Evolutionary conservation across 2,888 invertebrate species (phyloP), one percentile per base, ranked within the genome.

Genomic region (Lepidochitona cinerea): DNA sequence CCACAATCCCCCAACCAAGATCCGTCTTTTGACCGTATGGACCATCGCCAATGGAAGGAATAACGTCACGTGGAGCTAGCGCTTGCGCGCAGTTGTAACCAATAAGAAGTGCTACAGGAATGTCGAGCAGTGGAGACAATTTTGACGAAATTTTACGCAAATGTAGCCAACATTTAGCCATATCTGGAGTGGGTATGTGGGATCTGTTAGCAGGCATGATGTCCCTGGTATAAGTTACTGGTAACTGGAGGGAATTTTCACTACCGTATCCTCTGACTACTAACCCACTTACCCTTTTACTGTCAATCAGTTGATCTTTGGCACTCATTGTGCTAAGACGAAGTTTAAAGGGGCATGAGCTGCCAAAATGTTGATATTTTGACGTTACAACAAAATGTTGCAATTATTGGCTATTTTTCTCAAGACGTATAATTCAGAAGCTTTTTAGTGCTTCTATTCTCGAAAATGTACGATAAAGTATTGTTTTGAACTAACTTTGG

Each of bases 11-110:
- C 79, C 78, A 81, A 12, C 78, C 77, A 0, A 81, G 53, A 0
- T 26, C 0, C n/a, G 81, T 81, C 7, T 26, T 54, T n/a, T n/a
- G n/a, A n/a, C n/a, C n/a, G n/a, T n/a, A n/a, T n/a, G n/a, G n/a
- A n/a, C n/a, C n/a, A n/a, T n/a, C n/a, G n/a, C n/a, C n/a, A n/a
- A n/a, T n/a, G n/a, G n/a, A n/a, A n/a, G n/a, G n/a, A n/a, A n/a
- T n/a, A n/a, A n/a, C n/a, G n/a, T n/a, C n/a, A n/a, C n/a, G n/a
- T n/a, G 6, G 83, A 6, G 70, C 37, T 12, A 81, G 54, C 12
- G 81, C 83, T 23, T 66, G 37, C 29, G 79, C 52, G 64, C 81
- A 83, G 68, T 80, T 79, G 52, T 80, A 80, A 0, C 81, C 81
- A 14, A 83, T 77, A 29, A 81, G 37, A 1, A 81, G 65, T 12